Base-by-base conservation (phyloP, 2,888 invertebrate genomes). In the Aphidius colemani region DNA sequence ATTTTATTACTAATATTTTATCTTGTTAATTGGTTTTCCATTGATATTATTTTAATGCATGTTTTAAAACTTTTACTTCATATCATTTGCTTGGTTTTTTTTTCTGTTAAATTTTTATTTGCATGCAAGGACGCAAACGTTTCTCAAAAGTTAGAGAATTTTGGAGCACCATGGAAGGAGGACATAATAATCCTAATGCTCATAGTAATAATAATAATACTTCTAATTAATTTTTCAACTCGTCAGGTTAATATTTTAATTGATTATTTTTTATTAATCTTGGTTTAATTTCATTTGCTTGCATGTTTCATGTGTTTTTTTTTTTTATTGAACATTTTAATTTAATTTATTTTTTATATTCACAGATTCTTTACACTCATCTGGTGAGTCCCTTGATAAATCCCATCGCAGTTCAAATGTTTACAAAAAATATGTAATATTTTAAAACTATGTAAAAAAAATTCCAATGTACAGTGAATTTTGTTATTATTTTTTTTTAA, bases 91-190 rank as follows among this genome's bases (percentile, higher is more conserved):
- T 67, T 68, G 69, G 51, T 61, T 60, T 66, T 62, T 57, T 18
- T 58, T 53, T 63, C 56, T 57, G 18, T 66, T 39, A 66, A 62
- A 70, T 67, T 65, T 53, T 53, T 69, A 69, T 67, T 68, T 72
- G 77, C 78, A 78, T 75, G 74, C 74, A 78, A 82, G 82, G 82
- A 81, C 81, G 80, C 77, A 82, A 80, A 70, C 81, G 78, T 71
- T 82, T 82, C 74, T 81, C 81, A 62, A 82, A 80, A 79, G 79
- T 82, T 72, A 76, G 78, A 72, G 80, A 82, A 63, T 82, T 82
- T 80, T 82, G 82, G 82, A 82, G 81, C 72, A 81, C 81, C 68
- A 77, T 81, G 82, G 82, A 82, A 70, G 80, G 81, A 67, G 78
- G 79, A 75, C 74, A 73, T 72, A 68, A 70, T 69, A 70, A 67